Evolutionary conservation across 2,113 vertebrate genomes (phyloP), one percentile per base, ranked within the genome.

Genomic region (Pungitius pungitius): DNA sequence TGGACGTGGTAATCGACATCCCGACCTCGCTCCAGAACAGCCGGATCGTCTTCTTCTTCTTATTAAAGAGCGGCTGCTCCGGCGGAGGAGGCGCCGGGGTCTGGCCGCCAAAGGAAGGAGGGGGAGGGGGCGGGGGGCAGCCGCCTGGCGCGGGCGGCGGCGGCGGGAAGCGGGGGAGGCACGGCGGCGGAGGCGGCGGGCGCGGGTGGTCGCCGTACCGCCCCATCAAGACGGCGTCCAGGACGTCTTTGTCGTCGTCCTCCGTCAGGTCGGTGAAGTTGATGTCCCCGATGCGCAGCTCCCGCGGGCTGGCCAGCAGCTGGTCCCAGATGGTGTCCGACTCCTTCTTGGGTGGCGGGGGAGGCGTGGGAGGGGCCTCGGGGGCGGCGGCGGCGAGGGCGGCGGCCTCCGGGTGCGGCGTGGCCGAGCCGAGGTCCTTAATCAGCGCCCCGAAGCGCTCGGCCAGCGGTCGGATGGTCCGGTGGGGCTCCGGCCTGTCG

Each of bases 281-380:
- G 91, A 99, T 97, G 87, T 99, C 97, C 78, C 96, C 94, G 85
- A 99, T 98, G 91, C 95, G 95, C 69, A 99, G 95, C 91, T 98
- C 96, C 70, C 95, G 93, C 0, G 97, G 96, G 86, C 94, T 96
- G 82, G 96, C 95, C 94, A 99, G 94, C 70, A 99, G 95, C 92
- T 99, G 96, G 92, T 99, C 97, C 97, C 97, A 99, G 87, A 99
- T 98, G 3, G 96, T 95, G 84, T 99, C 97, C 0, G 96, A 97
- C 81, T 99, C 97, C 20, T 96, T 94, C 69, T 93, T 94, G 43
- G 90, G 89, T 1, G 91, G 86, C 5, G 33, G 33, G 7, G 33
- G 33, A 35, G 33, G 33, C 4, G 33, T 3, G 6, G 33, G 33
- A 7, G 83, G 80, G 1, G 78, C 57, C 69, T 94, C 95, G 30